A percentile compares a stretch with the other conserved stretches of the same genome.
Conservation (phyloP, 2,113 vertebrate species). For the Alethe castanea region DNA sequence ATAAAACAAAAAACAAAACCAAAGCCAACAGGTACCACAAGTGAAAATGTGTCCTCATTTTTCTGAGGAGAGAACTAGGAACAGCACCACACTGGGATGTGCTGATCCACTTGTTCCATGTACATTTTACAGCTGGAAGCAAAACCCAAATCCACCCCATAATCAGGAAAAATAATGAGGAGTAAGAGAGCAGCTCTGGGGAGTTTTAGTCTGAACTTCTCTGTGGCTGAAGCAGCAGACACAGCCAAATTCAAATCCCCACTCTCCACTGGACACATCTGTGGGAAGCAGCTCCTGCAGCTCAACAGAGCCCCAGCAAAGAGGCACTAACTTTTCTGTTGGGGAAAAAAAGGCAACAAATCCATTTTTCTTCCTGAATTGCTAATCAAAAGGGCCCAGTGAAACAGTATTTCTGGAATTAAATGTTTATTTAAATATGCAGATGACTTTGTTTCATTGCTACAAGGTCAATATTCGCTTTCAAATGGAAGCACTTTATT, state of each 20-base stretch:
- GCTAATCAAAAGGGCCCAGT: background rate
- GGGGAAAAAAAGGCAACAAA: background rate
- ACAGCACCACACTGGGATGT: background rate
- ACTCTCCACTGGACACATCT: fast-evolving
- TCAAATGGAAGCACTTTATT: slow-evolving; percentile 72
- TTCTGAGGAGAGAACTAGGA: background rate
- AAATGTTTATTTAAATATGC: slow-evolving; percentile 66
- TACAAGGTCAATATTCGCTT: slow-evolving; percentile 56
- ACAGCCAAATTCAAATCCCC: background rate
- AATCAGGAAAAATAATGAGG: background rate
- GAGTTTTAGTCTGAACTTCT: background rate
- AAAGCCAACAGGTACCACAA: background rate
- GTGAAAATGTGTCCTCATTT: background rate
- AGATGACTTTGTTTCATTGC: slow-evolving; percentile 41
- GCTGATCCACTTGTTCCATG: background rate
- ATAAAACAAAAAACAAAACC: background rate
- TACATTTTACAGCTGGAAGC: background rate
- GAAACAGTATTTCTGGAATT: background rate
- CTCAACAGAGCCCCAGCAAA: background rate
- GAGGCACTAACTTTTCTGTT: background rate
- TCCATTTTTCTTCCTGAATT: background rate
- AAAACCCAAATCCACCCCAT: background rate
- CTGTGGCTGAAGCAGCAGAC: background rate
- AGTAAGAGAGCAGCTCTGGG: background rate
- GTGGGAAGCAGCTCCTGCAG: background rate